Percentiles rank a stretch among this genome's conserved stretches.
phyloP scores from a whole-genome alignment of 2,888 invertebrate genomes.

The Megalurothrips usitatus region DNA sequence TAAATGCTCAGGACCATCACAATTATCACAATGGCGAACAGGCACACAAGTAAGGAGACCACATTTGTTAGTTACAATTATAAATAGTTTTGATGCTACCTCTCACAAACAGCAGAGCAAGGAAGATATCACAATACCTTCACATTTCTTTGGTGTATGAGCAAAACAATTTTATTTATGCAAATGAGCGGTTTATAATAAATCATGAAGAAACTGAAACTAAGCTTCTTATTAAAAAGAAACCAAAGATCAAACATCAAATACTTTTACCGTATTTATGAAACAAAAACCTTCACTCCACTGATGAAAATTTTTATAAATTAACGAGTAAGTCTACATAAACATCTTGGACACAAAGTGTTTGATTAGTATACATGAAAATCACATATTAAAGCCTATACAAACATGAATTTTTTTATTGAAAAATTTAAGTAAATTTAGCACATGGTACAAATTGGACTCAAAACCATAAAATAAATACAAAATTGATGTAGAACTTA shows the following conservation, averaged over 20 bases:
- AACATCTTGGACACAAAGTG: not conserved
- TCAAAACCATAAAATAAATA: not conserved
- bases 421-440: not conserved
- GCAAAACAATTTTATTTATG: not conserved
- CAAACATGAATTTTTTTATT: not conserved
- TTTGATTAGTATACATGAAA: not conserved
- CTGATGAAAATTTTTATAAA: not conserved
- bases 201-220: not conserved
- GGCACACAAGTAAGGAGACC: not conserved
- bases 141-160: slow-evolving; percentile 1
- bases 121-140: not conserved
- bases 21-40: not conserved
- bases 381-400: not conserved
- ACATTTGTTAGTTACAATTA: not conserved
- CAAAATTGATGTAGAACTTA: not conserved
- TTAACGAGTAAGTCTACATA: not conserved
- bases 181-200: not conserved
- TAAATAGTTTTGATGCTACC: not conserved
- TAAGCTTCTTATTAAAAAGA: not conserved
- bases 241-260: not conserved
- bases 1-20: not conserved
- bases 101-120: not conserved
- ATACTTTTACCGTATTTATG: no score
- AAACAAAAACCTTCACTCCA: no score
- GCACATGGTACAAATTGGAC: not conserved